Base-by-base conservation (phyloP, 2,888 invertebrate genomes). In the Salpingus planirostris region DNA sequence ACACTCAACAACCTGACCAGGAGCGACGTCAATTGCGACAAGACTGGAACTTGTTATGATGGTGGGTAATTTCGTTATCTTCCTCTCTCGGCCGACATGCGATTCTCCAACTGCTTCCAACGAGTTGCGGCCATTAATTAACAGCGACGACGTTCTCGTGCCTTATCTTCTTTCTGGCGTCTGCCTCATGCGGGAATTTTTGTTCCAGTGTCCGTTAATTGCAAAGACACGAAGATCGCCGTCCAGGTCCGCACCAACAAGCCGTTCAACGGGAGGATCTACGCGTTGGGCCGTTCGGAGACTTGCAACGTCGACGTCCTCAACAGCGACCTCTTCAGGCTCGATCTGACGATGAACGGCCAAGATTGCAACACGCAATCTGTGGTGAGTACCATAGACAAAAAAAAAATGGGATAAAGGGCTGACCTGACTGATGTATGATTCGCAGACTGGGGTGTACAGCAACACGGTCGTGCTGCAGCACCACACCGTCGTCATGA, bases 341-440 rank as follows among this genome's bases (percentile, higher is more conserved):
- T 93, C 38, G 92, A 93, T 62, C 73, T 93, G 30, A 90, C 91
- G 21, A 89, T 93, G 86, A 84, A 74, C 41, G 92, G 92, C 23
- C 91, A 92, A 60, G 92, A 92, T 57, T 93, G 92, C 62, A 93
- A 93, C 62, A 92, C 92, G 11, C 92, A 92, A 66, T 89, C 90
- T 59, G 86, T 90, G 71, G 91, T 91, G 70, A 78, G 86, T 74
- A 15, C 13, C 11, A n/a, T n/a, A n/a, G n/a, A n/a, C n/a, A n/a
- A n/a, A 7, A 21, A 21, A 21, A 21, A 7, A 7, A 8, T 21
- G 8, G 6, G 21, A 7, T 21, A 7, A 7, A 7, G 6, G 21
- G 21, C 8, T 8, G 21, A 7, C 21, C 8, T 6, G 6, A 7
- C 6, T 25, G 26, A 23, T 23, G 6, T 24, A 8, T 21, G 26